Base-by-base conservation (phyloP, 2,888 invertebrate species). In the Hololepta plana region DNA sequence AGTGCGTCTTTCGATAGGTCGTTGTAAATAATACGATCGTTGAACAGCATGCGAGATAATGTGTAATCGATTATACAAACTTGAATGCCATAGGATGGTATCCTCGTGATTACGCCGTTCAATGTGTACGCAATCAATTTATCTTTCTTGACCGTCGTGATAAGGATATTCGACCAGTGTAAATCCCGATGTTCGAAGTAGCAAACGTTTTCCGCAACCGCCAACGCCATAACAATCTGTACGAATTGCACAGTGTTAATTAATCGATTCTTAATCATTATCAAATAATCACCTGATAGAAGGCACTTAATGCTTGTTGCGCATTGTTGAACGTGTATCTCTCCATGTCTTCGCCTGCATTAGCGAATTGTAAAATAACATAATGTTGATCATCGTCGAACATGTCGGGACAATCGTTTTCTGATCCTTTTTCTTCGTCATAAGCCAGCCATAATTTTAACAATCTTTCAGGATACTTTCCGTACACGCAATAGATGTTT, bases 101-200 rank as follows among this genome's bases (percentile, higher is more conserved):
- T 50, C 12, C 36, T 36, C 22, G 57, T 50, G 4, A 50, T 41
- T 12, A 51, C 45, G 2, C 61, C 64, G 12, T 62, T 45, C 3
- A 80, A 34, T 10, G 46, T 55, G 44, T 62, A 80, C 2, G 38
- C 38, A 2, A 64, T 42, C 35, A 60, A 57, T 48, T 64, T 57
- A 17, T 40, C 31, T 13, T 29, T 33, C 10, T 44, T 38, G 7
- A 69, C 74, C 26, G 60, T 59, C 11, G 70, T 61, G 15, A 95
- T 65, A 24, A 96, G 57, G 30, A 95, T 66, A 55, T 96, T 96
- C 7, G 93, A 93, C 79, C 87, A 82, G 55, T 96, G 96, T 32
- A 96, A 61, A 51, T 96, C 96, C 20, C 96, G 67, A 46, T 96
- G 96, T 48, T 96, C 96, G 52, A 96, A 96, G 50, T 85, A 67